These are phyloP conservation scores for Mareca strepera DNA, from an alignment of 2,797 vertebrate genomes.

Conservation along the genomic window DNA sequence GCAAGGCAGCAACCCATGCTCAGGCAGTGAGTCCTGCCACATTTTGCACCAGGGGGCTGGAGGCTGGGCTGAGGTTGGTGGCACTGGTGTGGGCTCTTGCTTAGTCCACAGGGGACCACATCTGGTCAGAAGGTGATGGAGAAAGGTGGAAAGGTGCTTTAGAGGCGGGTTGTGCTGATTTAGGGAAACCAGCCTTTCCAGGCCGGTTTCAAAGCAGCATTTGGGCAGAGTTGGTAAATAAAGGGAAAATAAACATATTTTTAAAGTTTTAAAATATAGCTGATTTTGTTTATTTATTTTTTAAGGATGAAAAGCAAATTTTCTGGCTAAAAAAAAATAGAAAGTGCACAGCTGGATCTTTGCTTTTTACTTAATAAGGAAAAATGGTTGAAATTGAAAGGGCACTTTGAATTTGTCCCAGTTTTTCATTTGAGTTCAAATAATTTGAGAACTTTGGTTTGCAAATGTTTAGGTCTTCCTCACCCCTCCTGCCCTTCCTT, in stretches of 20 bases:
- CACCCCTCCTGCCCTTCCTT: not conserved
- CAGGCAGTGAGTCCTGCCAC: not conserved
- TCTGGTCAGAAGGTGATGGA: not conserved
- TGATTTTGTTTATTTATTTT: not conserved
- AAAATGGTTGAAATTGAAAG: not conserved
- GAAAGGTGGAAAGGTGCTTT: not conserved
- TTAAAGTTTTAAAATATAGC: not conserved
- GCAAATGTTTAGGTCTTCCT: not conserved
- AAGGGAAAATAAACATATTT: not conserved
- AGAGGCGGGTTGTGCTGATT: not conserved
- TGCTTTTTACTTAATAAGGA: not conserved
- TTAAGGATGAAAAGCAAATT: not conserved
- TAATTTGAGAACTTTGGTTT: not conserved
- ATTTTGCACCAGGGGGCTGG: rapidly evolving
- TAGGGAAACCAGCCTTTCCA: not conserved
- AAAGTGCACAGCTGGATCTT: not conserved
- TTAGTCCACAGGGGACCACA: rapidly evolving
- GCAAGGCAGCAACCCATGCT: not conserved
- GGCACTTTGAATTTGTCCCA: not conserved
- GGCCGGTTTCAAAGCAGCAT: not conserved
- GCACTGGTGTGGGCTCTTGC: rapidly evolving
- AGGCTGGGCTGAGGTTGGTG: not conserved
- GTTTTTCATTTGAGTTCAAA: not conserved
- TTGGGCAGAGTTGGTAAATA: not conserved
- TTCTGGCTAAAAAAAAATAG: not conserved